Conservation (phyloP, 2,797 vertebrate species). For the Ceryle rudis region DNA sequence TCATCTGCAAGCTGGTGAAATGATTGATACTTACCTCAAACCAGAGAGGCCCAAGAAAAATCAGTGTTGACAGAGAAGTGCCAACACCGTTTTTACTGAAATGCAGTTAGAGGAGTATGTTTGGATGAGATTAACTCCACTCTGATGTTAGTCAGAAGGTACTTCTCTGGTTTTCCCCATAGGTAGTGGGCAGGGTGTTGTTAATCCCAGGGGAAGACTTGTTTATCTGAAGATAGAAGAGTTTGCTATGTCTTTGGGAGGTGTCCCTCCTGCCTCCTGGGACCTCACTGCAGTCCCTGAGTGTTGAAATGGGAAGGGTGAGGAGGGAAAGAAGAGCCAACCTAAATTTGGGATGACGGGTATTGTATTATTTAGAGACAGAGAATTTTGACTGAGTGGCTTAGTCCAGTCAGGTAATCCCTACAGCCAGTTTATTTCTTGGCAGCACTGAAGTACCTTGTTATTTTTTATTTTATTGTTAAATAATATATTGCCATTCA, state of each 20-base stretch:
- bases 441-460: not conserved
- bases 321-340: not conserved
- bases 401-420: not conserved
- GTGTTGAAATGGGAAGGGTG: accelerated
- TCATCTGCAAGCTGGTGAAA: accelerated
- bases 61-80: not conserved
- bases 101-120: not conserved
- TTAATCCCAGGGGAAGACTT: not conserved
- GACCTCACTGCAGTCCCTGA: not conserved
- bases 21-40: not conserved
- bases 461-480: not conserved
- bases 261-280: accelerated
- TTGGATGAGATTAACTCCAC: not conserved
- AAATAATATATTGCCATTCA: not conserved
- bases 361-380: not conserved
- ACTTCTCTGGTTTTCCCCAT: not conserved
- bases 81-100: not conserved
- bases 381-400: not conserved
- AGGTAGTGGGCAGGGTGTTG: not conserved
- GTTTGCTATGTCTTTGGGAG: not conserved
- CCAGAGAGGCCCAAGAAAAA: not conserved
- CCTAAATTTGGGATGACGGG: not conserved
- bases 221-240: not conserved
- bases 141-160: not conserved
- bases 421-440: not conserved